These are phyloP conservation scores for Stenopsyche tienmushanensis DNA, from an alignment of 1,140 invertebrate species.

Conservation along the genomic window DNA sequence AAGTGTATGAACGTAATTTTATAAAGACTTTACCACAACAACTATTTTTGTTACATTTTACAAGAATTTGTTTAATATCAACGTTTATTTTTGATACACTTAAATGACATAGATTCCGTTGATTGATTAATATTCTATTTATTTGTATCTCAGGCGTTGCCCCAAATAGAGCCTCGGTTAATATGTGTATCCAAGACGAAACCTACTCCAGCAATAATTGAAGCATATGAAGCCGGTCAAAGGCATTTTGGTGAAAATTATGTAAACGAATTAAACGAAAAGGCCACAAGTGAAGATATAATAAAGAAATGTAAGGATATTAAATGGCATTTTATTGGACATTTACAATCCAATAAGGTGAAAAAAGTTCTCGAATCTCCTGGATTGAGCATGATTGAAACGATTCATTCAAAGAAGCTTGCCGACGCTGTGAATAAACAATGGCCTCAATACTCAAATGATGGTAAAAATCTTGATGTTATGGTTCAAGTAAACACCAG, in stretches of 20 bases:
- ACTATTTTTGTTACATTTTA: background rate
- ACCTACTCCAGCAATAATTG: slow-evolving; percentile 73
- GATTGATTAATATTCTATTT: background rate
- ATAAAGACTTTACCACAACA: too few relatives aligned
- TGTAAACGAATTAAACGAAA: slow-evolving; percentile 87
- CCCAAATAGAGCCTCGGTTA: slow-evolving; percentile 64
- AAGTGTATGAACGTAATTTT: too few relatives aligned
- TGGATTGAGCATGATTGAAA: slow-evolving; percentile 82
- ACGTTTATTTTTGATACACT: background rate
- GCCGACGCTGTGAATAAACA: slow-evolving; percentile 76
- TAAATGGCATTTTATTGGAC: slow-evolving; percentile 97
- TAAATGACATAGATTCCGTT: background rate
- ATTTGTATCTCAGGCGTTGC: slow-evolving; percentile 54
- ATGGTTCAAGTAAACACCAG: slow-evolving; percentile 98
- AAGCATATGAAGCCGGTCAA: slow-evolving; percentile 86
- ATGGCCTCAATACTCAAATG: slow-evolving; percentile 64
- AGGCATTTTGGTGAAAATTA: slow-evolving; percentile 98
- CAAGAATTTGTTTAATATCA: background rate
- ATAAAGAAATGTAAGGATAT: slow-evolving; percentile 85
- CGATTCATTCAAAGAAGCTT: slow-evolving; percentile 82
- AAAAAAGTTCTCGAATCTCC: slow-evolving; percentile 76
- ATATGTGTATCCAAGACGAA: slow-evolving; percentile 96
- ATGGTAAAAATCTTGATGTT: slow-evolving; percentile 68
- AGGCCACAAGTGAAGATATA: slow-evolving; percentile 71
- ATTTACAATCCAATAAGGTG: slow-evolving; percentile 91